Base-by-base conservation (phyloP, 2,113 vertebrate genomes). In the Acrocephalus kingi region DNA sequence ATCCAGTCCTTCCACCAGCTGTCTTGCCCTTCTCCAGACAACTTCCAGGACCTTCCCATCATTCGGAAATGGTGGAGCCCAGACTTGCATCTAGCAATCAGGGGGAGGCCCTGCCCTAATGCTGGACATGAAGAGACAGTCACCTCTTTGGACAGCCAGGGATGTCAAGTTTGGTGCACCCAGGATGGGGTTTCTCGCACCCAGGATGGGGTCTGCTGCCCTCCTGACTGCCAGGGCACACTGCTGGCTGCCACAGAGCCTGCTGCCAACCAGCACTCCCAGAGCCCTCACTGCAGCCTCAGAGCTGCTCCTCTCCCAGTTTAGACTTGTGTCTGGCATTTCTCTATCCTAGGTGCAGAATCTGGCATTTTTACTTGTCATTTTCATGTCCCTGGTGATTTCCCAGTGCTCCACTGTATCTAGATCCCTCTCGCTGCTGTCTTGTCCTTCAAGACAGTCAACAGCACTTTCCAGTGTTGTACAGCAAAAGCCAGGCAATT, bases 51-150 rank as follows among this genome's bases (percentile, higher is more conserved):
- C 20, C 30, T 35, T 45, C 31, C 55, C 11, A 14, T 12, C 11
- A 3, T 5, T 31, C 17, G 52, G 55, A 15, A 45, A 15, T 18
- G 31, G 25, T 27, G 37, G 54, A 35, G 54, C 37, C 43, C 62
- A 59, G 72, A 43, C 21, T 23, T 68, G 62, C 62, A 9, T 8
- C 15, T 43, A 66, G 51, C 19, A 9, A 6, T 35, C 5, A 2
- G 15, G 20, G 11, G 15, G 31, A 43, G 17, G 31, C 62, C 31
- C 21, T 76, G 37, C 45, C 37, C 63, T 58, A 31, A 7, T 0
- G 1, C 31, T 35, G 62, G 27, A 17, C 33, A 17, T 1, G 3
- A 48, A 7, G 23, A 28, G 24, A 55, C 4, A 0, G n/a, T 27
- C 37, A 6, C 17, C 24, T 62, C 55, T 52, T 35, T n/a, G 25